These are phyloP conservation scores for Liolophura sinensis DNA, from an alignment of 1,140 invertebrate genomes.

Conservation along the genomic window DNA sequence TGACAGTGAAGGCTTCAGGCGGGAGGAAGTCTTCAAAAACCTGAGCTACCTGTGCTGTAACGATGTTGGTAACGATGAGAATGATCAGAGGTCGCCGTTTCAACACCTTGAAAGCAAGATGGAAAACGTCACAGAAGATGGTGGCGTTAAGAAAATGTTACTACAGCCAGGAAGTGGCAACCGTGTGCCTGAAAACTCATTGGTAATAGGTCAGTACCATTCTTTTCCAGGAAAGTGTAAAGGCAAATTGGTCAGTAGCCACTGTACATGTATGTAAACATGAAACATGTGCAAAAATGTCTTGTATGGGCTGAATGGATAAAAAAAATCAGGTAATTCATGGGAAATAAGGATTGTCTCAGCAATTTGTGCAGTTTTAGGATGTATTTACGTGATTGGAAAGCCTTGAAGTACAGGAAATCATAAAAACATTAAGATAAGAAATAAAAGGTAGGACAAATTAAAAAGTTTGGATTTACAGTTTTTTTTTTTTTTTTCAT, in stretches of 20 bases:
- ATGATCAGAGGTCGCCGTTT: constrained; percentile 23
- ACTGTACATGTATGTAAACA: background rate
- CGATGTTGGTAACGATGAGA: constrained; percentile 2
- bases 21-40: no score
- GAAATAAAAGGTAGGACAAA: no score
- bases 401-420: no score
- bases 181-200: constrained; percentile 15
- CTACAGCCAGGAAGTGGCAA: constrained; percentile 23
- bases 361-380: background rate
- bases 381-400: no score
- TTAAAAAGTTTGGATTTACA: no score
- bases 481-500: no score
- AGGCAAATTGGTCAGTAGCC: background rate
- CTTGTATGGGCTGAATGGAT: background rate
- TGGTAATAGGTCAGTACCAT: constrained; percentile 24
- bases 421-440: no score
- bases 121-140: constrained; percentile 29
- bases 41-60: no score
- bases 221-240: background rate
- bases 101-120: constrained; percentile 20
- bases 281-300: background rate
- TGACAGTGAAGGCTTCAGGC: no score
- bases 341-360: background rate
- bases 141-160: constrained; percentile 29
- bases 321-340: background rate